Conservation (phyloP, 2,888 invertebrate genomes). For the Chymomyza fuscimana region DNA sequence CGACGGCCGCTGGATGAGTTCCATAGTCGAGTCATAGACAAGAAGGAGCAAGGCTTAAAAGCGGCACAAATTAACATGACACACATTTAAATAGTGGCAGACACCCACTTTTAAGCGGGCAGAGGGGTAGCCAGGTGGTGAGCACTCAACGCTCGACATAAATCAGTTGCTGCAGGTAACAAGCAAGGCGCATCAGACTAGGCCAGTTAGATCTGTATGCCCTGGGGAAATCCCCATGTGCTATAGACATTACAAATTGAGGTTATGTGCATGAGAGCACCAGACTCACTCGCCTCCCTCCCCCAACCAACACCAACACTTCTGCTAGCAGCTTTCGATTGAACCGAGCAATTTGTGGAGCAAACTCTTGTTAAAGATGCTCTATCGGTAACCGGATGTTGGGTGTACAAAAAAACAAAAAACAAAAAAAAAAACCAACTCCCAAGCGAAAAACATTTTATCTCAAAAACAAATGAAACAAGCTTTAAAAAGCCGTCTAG, state of each 20-base stretch:
- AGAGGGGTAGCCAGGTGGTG: neutral
- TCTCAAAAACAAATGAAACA: neutral
- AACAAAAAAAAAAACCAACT: neutral
- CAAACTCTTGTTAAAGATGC: neutral
- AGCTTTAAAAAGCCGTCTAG: neutral
- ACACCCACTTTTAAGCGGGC: neutral
- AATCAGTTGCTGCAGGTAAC: slow-evolving; percentile 7
- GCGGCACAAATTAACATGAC: slow-evolving; percentile 62
- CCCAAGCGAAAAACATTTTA: neutral
- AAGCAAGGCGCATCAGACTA: neutral
- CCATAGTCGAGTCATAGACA: neutral
- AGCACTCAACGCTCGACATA: neutral
- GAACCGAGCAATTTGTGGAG: neutral
- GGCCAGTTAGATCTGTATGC: neutral
- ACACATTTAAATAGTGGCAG: slow-evolving; percentile 54
- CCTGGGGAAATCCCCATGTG: slow-evolving; percentile 17
- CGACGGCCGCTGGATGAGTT: slow-evolving; percentile 5
- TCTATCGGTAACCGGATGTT: neutral
- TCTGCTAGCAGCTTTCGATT: neutral
- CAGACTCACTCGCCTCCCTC: no score
- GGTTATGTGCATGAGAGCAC: slow-evolving; percentile 53
- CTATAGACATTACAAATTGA: slow-evolving; percentile 43
- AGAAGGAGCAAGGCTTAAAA: slow-evolving; percentile 2
- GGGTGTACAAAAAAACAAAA: neutral
- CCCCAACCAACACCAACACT: neutral